Percentiles rank a stretch among this genome's conserved stretches.
These are phyloP conservation scores for Odontesthes bonariensis DNA, from an alignment of 2,113 vertebrate species.

Conservation along the genomic window DNA sequence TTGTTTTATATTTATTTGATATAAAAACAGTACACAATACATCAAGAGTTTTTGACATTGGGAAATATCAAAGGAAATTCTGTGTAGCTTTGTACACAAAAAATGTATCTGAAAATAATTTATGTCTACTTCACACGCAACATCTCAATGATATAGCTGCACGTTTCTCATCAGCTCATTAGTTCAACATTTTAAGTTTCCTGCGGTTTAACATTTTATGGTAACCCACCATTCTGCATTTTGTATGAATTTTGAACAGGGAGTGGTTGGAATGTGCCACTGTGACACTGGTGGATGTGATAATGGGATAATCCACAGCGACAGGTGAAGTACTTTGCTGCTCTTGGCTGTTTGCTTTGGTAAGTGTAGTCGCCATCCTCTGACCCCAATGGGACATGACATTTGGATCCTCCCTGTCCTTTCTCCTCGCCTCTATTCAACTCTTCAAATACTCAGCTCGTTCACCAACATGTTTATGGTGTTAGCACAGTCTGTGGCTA, in stretches of 20 bases:
- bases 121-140: not conserved
- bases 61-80: not conserved
- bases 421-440: constrained; percentile 29
- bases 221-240: constrained; percentile 26
- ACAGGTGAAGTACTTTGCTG: constrained; percentile 77
- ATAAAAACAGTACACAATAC: not conserved
- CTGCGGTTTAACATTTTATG: constrained; percentile 58
- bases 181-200: constrained; percentile 15
- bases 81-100: not conserved
- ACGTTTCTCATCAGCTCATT: not conserved
- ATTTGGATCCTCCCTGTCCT: constrained; percentile 61
- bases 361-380: constrained; percentile 68
- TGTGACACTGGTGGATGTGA: constrained; percentile 63
- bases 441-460: constrained; percentile 10
- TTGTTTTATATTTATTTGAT: not conserved
- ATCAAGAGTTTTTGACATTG: not conserved
- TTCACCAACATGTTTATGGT: constrained; percentile 8
- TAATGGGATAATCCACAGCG: constrained; percentile 68
- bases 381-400: constrained; percentile 81
- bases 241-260: constrained; percentile 70
- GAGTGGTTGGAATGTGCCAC: constrained; percentile 53
- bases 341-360: constrained; percentile 75
- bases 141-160: not conserved
- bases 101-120: not conserved
- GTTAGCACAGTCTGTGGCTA: constrained; percentile 4